These are phyloP conservation scores for Gyps fulvus DNA, from an alignment of 2,113 vertebrate genomes.

Conservation along the genomic window DNA sequence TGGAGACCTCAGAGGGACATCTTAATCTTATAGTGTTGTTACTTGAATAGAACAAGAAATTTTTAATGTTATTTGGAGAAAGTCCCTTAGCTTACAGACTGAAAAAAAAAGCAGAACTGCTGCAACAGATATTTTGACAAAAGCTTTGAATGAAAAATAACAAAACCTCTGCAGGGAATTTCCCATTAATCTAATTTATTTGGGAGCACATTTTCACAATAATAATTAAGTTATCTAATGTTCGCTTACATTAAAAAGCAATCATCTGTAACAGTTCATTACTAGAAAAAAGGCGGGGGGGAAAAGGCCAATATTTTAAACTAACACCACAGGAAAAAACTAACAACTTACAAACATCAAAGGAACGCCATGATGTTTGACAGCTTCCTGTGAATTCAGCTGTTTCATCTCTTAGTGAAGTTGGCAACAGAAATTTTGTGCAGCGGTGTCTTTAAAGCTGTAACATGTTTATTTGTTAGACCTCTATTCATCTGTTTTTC, in stretches of 20 bases:
- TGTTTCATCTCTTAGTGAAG: conserved; percentile 42
- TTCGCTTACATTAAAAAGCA: conserved; percentile 58
- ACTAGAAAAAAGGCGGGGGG: conserved; percentile 3
- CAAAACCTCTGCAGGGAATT: conserved; percentile 68
- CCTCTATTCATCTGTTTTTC: not conserved
- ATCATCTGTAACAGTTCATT: conserved; percentile 55
- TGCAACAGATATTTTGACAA: conserved; percentile 49
- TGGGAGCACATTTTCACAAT: conserved; percentile 65
- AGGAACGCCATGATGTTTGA: conserved; percentile 23
- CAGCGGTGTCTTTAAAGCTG: conserved; percentile 27
- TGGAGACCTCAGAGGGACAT: not conserved
- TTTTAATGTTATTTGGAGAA: conserved; percentile 34
- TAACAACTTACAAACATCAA: conserved; percentile 49
- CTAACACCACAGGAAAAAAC: not conserved
- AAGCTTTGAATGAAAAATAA: conserved; percentile 64
- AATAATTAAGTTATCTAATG: conserved; percentile 69
- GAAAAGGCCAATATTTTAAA: conserved; percentile 37
- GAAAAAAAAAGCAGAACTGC: not conserved
- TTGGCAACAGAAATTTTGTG: conserved; percentile 3
- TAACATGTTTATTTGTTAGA: not conserved
- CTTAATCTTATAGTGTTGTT: not conserved
- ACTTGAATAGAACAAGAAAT: conserved; percentile 25
- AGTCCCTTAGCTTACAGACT: conserved; percentile 1
- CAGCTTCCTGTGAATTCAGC: conserved; percentile 31
- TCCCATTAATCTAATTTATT: conserved; percentile 72